Base-by-base conservation (phyloP, 2,888 invertebrate genomes). In the Masnerella sp. region DNA sequence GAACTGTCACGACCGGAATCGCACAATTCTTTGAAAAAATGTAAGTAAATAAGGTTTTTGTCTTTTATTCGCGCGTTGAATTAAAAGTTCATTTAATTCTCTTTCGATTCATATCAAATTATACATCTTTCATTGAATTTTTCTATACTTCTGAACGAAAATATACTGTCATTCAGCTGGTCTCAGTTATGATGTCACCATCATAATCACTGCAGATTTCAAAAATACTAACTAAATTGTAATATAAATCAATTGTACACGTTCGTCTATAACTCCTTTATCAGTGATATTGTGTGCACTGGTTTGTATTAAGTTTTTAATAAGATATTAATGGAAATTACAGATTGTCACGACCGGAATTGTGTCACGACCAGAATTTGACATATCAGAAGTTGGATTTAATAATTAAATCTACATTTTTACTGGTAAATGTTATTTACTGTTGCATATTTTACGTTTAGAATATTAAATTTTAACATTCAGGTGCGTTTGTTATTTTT, bases 1-100 rank as follows among this genome's bases (percentile, higher is more conserved):
- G 40, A n/a, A 9, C 17, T 40, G 40, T 40, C 40, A 40, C 40
- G 40, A 40, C 40, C 18, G n/a, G 5, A 40, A 40, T 36, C 36
- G 36, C 14, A 2, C 12, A 36, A 36, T 36, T 12, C 25, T 25
- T 25, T 25, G 7, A 25, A 25, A 4, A 25, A 25, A 25, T 25
- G 25, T 25, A 25, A 25, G 12, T 40, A 40, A 40, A 40, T 17
- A 40, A 40, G 9, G 17, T 40, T 18, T 40, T 40, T 40, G 18
- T 40, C 5, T 40, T 17, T n/a, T 5, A 40, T 15, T 40, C 18
- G 40, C 40, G 18, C n/a, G 18, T 14, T 36, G 12, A 36, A 36
- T 36, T 14, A 14, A 36, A 36, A 36, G 36, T 36, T 36, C 14
- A 36, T 36, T 36, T 14, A 36, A 12, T 36, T 36, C 5, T 36